These are phyloP conservation scores for Hippocampus barbouri DNA, from an alignment of 2,113 vertebrate species.

Conservation along the genomic window DNA sequence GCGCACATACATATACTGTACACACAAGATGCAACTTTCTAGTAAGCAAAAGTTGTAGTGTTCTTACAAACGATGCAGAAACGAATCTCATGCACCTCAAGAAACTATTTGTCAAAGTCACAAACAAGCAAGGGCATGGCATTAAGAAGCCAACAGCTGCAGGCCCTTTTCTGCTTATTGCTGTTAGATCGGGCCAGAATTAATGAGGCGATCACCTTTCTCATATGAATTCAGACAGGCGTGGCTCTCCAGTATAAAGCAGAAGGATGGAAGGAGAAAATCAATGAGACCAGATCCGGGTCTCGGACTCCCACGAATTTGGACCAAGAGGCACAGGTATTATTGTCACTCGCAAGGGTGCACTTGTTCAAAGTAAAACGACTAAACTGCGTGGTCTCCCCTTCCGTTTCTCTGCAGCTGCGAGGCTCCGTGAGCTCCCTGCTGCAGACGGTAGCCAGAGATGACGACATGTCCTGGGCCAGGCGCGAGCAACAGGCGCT, in stretches of 20 bases:
- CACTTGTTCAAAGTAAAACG: too few relatives aligned
- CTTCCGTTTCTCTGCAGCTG: slow-evolving; percentile 50
- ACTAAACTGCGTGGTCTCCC: too few relatives aligned
- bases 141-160: not conserved
- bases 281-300: slow-evolving; percentile 68
- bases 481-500: slow-evolving; percentile 68
- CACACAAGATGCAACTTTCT: not conserved
- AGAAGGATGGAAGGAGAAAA: slow-evolving; percentile 75
- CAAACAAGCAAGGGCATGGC: not conserved
- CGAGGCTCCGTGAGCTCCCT: slow-evolving; percentile 67
- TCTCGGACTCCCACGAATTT: slow-evolving; percentile 61
- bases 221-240: slow-evolving; percentile 63
- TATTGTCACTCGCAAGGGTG: not conserved
- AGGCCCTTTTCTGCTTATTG: slow-evolving; percentile 8
- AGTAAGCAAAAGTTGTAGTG: not conserved
- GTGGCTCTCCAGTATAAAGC: slow-evolving; percentile 69
- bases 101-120: slow-evolving; percentile 8
- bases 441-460: slow-evolving; percentile 69
- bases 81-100: not conserved
- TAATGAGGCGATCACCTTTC: slow-evolving; percentile 20
- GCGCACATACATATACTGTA: not conserved
- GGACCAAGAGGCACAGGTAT: slow-evolving; percentile 69
- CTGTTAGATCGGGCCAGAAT: slow-evolving; percentile 19
- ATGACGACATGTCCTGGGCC: slow-evolving; percentile 70
- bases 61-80: not conserved